Conservation (phyloP, 2,113 vertebrate genomes). For the Osmerus mordax region DNA sequence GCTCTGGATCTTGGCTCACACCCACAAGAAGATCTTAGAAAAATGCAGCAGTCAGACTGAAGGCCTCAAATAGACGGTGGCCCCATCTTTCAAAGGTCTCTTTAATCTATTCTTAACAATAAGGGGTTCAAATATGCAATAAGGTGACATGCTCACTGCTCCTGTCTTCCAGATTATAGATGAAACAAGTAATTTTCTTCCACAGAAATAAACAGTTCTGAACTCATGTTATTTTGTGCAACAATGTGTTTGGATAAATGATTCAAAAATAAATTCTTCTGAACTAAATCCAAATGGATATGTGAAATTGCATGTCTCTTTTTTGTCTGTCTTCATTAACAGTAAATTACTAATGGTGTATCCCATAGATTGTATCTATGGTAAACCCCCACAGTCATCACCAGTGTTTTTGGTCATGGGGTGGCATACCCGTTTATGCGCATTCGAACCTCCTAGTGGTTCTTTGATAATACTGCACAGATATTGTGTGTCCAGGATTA, state of each 20-base stretch:
- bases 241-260: no score
- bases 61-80: background rate
- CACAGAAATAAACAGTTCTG: no score
- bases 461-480: slow-evolving; percentile 44
- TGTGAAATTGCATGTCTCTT: no score
- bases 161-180: no score
- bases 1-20: slow-evolving; percentile 31
- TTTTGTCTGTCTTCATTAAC: no score
- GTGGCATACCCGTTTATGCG: slow-evolving; percentile 40
- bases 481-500: background rate
- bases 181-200: no score
- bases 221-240: no score
- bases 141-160: no score
- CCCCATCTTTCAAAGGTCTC: slow-evolving; percentile 26
- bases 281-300: no score
- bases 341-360: no score
- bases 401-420: background rate
- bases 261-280: no score
- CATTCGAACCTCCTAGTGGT: slow-evolving; percentile 41
- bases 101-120: slow-evolving; percentile 49
- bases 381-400: background rate
- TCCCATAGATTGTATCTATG: no score
- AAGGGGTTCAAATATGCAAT: background rate
- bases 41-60: slow-evolving; percentile 3
- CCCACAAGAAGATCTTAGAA: slow-evolving; percentile 39